A percentile compares a stretch with the other conserved stretches of the same genome.
phyloP scores from a whole-genome alignment of 2,888 invertebrate species.

The Drosophila dives region DNA sequence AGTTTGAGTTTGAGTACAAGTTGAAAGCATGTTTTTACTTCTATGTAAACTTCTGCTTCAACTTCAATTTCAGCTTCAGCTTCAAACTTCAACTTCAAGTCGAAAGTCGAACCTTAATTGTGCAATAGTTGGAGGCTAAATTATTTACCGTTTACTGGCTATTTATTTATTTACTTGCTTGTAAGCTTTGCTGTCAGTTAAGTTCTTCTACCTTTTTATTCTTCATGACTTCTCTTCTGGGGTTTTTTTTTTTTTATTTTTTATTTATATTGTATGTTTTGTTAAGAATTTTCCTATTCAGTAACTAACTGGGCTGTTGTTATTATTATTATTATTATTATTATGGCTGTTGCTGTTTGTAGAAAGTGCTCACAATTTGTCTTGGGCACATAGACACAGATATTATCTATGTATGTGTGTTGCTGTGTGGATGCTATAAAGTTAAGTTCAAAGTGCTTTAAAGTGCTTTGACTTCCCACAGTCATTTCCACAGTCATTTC shows the following conservation, averaged over 20 bases:
- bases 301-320: slow-evolving; percentile 64
- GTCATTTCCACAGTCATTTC: slow-evolving; percentile 67
- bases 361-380: slow-evolving; percentile 68
- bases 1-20: background rate
- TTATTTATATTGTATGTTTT: slow-evolving; percentile 40
- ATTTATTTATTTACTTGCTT: slow-evolving; percentile 59
- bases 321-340: slow-evolving; percentile 41
- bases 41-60: slow-evolving; percentile 3
- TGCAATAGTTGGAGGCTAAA: slow-evolving; percentile 39
- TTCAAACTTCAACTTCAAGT: slow-evolving; percentile 10
- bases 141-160: slow-evolving; percentile 59
- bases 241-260: background rate
- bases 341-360: slow-evolving; percentile 41
- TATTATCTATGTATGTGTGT: slow-evolving; percentile 8
- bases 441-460: slow-evolving; percentile 79
- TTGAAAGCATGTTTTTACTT: background rate
- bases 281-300: slow-evolving; percentile 65
- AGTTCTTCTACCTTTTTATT: slow-evolving; percentile 27
- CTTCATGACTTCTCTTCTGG: slow-evolving; percentile 11
- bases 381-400: slow-evolving; percentile 29
- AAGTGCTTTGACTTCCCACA: slow-evolving; percentile 80
- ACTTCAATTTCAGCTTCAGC: slow-evolving; percentile 1
- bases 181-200: slow-evolving; percentile 29
- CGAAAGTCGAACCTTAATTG: slow-evolving; percentile 47
- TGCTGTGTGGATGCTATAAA: slow-evolving; percentile 29